Evolutionary conservation across 2,888 invertebrate species (phyloP).

Genomic region (Hemicrepidius hirtus): DNA sequence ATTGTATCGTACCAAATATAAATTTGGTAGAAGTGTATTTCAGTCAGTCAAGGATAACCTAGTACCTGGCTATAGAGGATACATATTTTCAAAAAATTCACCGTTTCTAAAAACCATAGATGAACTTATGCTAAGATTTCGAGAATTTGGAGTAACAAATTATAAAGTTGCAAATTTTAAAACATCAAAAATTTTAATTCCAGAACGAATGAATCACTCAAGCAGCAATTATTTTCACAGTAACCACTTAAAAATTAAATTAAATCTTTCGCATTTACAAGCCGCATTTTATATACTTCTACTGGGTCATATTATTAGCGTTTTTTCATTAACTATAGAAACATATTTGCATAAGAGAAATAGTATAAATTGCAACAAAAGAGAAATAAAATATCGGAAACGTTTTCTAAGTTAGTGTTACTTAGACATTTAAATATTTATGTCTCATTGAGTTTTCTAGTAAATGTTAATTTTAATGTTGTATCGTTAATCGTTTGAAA

Average conservation of each 20-base stretch:
- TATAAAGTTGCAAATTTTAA: neutral
- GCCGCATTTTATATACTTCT: neutral
- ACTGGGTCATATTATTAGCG: neutral
- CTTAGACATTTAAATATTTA: no score
- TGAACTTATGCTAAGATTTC: neutral
- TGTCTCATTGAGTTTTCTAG: no score
- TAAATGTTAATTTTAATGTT: no score
- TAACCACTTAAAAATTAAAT: neutral
- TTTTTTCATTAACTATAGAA: neutral
- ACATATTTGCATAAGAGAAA: no score
- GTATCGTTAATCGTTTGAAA: no score
- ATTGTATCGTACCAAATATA: neutral
- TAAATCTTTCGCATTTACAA: neutral
- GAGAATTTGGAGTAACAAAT: neutral
- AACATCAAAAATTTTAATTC: neutral
- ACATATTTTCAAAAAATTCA: neutral
- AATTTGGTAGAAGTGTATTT: neutral
- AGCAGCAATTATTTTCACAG: neutral
- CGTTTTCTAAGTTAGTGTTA: no score
- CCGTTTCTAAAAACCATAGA: neutral
- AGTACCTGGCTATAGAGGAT: neutral
- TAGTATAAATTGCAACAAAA: no score
- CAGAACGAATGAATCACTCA: neutral
- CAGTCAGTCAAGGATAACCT: no score
- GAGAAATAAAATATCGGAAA: no score